These are phyloP conservation scores for Gandaritis pyraliata DNA, from an alignment of 2,888 invertebrate genomes.

Conservation along the genomic window DNA sequence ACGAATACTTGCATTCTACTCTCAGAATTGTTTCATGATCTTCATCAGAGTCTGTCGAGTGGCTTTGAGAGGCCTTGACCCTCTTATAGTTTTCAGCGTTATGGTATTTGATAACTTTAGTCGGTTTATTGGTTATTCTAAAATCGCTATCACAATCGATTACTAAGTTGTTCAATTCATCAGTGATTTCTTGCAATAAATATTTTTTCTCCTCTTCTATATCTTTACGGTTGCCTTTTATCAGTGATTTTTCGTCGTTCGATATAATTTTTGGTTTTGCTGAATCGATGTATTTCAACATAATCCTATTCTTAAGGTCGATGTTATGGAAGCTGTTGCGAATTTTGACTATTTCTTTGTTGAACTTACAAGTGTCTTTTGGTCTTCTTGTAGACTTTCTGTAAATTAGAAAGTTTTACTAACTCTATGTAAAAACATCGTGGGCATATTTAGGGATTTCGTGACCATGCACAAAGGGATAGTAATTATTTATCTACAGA, in stretches of 20 bases:
- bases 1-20: constrained; percentile 47
- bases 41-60: constrained; percentile 42
- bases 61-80: constrained; percentile 25
- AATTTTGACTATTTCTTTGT: constrained; percentile 65
- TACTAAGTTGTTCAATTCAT: constrained; percentile 54
- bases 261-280: constrained; percentile 44
- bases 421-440: not conserved
- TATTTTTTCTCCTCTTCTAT: constrained; percentile 49
- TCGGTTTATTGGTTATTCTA: constrained; percentile 55
- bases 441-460: not conserved
- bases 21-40: constrained; percentile 47
- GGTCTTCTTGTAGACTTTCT: constrained; percentile 57
- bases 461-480: not conserved
- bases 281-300: constrained; percentile 52
- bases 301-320: constrained; percentile 63
- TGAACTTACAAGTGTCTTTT: constrained; percentile 56
- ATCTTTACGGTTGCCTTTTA: constrained; percentile 46
- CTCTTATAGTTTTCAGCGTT: constrained; percentile 36
- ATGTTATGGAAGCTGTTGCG: constrained; percentile 61
- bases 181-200: constrained; percentile 49
- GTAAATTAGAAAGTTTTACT: constrained; percentile 8
- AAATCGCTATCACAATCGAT: constrained; percentile 60
- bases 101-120: constrained; percentile 40
- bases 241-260: constrained; percentile 42
- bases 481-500: not conserved